Evolutionary conservation across 64 coral and sea anemone species (phyloP).

Genomic region (Montipora foliosa): DNA sequence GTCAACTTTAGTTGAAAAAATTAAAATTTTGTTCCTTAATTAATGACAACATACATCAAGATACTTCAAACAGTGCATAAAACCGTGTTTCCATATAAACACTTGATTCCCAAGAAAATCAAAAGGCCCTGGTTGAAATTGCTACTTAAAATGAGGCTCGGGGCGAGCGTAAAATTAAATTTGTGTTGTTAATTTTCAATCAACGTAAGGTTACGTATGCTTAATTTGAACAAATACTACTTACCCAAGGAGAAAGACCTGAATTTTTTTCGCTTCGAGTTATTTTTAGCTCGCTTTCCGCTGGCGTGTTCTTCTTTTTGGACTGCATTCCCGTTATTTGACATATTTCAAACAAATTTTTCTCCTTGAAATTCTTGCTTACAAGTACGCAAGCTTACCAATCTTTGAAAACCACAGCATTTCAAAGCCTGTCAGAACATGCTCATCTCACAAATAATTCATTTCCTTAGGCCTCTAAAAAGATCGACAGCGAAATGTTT

Average conservation of each 20-base stretch:
- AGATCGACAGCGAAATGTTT: constrained; percentile 17
- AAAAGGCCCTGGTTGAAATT: background rate
- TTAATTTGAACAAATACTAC: background rate
- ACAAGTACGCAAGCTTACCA: background rate
- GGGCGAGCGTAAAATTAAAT: no score
- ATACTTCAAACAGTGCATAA: background rate
- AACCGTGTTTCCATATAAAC: background rate
- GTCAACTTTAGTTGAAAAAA: background rate
- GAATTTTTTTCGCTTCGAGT: constrained; percentile 13
- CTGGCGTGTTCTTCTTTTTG: background rate
- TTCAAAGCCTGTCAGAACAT: background rate
- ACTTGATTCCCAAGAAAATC: constrained; percentile 20
- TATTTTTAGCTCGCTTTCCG: constrained; percentile 8
- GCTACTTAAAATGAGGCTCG: no score
- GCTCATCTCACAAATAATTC: constrained; percentile 42
- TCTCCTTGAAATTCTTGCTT: background rate
- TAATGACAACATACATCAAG: background rate
- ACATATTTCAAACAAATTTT: background rate
- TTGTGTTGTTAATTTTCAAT: background rate
- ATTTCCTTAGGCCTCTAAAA: background rate
- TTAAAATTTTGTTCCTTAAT: background rate
- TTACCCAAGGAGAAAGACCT: constrained; percentile 38
- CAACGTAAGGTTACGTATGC: background rate
- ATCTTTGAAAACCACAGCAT: background rate
- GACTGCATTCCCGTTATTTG: background rate